phyloP scores from a whole-genome alignment of 2,888 invertebrate genomes.

The Epistrophella euchroma region DNA sequence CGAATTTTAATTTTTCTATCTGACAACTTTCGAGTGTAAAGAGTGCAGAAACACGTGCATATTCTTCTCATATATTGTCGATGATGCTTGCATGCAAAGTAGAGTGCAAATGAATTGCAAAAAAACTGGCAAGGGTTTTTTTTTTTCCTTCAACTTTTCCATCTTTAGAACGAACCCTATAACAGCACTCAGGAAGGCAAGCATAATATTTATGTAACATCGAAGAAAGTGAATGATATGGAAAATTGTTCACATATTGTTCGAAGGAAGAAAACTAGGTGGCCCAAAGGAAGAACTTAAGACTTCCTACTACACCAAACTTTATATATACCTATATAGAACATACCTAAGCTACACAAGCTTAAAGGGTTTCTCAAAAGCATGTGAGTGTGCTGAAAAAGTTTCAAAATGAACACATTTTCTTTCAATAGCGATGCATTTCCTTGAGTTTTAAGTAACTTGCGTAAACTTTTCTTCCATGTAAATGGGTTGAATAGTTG shows the following conservation, averaged over 20 bases:
- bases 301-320: neutral
- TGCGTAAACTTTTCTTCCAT: conserved; percentile 66
- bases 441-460: conserved; percentile 57
- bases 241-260: conserved; percentile 47
- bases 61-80: conserved; percentile 26
- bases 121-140: conserved; percentile 35
- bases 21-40: conserved; percentile 11
- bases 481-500: conserved; percentile 49
- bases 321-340: neutral
- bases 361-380: neutral
- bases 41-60: conserved; percentile 62
- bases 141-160: conserved; percentile 47
- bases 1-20: conserved; percentile 7
- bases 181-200: neutral
- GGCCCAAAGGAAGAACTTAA: conserved; percentile 9
- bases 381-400: conserved; percentile 57
- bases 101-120: conserved; percentile 59
- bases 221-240: conserved; percentile 52
- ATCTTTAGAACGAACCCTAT: neutral
- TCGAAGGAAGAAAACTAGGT: neutral
- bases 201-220: neutral
- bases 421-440: conserved; percentile 69
- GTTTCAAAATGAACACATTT: conserved; percentile 68
- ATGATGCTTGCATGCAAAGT: conserved; percentile 6
- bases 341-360: neutral